Base-by-base conservation (phyloP, 2,113 vertebrate genomes). In the Malurus elegans region DNA sequence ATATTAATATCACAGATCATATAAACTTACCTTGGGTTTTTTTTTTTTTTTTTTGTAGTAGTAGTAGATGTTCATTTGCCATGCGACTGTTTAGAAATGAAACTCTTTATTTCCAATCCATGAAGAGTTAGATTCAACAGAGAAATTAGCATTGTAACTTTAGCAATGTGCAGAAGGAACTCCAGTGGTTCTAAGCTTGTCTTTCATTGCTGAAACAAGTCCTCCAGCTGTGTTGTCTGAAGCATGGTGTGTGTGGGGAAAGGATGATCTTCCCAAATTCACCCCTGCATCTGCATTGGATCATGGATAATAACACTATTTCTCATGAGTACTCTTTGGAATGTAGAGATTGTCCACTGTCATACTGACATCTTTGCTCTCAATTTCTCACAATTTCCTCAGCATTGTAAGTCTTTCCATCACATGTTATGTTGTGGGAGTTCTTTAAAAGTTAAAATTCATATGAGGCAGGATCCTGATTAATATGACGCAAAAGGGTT, bases 401-500 rank as follows among this genome's bases (percentile, higher is more conserved):
- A 76, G 25, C 76, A 78, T 31, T 51, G n/a, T 45, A n/a, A 66
- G 16, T 61, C 26, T 51, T 83, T 69, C 12, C 21, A 32, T 26
- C 14, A 50, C 4, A 40, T 2, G 0, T 4, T 60, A 18, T 12
- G 8, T 26, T 48, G 29, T 21, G 9, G n/a, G 28, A 32, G 8
- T 21, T 45, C 53, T 61, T 56, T 75, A 71, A 2, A 42, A 69
- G 14, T 84, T 40, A 73, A 76, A 89, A 48, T 61, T 78, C 3
- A 0, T 65, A 40, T 53, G 18, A 23, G 73, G 1, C 11, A 32
- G 7, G 1, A 4, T 79, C 26, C 16, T 50, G 16, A 56, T 34
- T 54, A 79, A 58, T 40, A 34, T 3, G 32, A 67, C 29, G 17
- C 7, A 61, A 86, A 86, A 79, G 2, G 0, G 0, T 70, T 61